Evolutionary conservation across 2,888 invertebrate genomes (phyloP).

Genomic region (Spatulosminthurus flaviceps): DNA sequence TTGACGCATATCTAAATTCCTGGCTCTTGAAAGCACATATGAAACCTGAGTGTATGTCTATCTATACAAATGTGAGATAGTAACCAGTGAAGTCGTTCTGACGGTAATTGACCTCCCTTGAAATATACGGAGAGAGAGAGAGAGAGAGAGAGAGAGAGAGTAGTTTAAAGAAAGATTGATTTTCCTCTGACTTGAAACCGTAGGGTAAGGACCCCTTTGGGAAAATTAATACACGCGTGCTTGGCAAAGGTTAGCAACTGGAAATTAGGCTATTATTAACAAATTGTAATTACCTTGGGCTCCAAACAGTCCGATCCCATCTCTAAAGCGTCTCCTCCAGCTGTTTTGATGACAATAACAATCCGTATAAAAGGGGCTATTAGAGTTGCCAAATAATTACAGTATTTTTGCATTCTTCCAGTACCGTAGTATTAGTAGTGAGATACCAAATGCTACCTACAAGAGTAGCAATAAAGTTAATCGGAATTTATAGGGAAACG

Average conservation of each 20-base stretch:
- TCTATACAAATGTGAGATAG: neutral
- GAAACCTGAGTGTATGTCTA: neutral
- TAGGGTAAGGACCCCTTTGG: neutral
- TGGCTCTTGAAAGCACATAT: neutral
- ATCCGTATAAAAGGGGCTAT: no score
- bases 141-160: neutral
- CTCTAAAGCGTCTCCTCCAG: no score
- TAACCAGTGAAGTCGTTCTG: neutral
- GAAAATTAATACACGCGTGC: conserved; percentile 14
- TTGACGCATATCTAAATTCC: no score
- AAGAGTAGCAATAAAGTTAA: no score
- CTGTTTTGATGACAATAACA: no score
- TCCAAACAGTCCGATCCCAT: neutral
- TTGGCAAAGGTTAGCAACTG: neutral
- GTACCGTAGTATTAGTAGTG: no score
- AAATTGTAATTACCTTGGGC: conserved; percentile 8
- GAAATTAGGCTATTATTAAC: neutral
- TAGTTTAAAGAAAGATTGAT: neutral
- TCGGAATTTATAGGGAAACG: no score
- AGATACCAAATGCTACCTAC: no score
- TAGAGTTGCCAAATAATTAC: no score
- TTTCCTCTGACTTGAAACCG: neutral
- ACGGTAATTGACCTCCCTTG: conserved; percentile 3
- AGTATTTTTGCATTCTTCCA: no score
- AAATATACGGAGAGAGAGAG: neutral